These are phyloP conservation scores for Cydia amplana DNA, from an alignment of 1,140 invertebrate genomes.

Conservation along the genomic window DNA sequence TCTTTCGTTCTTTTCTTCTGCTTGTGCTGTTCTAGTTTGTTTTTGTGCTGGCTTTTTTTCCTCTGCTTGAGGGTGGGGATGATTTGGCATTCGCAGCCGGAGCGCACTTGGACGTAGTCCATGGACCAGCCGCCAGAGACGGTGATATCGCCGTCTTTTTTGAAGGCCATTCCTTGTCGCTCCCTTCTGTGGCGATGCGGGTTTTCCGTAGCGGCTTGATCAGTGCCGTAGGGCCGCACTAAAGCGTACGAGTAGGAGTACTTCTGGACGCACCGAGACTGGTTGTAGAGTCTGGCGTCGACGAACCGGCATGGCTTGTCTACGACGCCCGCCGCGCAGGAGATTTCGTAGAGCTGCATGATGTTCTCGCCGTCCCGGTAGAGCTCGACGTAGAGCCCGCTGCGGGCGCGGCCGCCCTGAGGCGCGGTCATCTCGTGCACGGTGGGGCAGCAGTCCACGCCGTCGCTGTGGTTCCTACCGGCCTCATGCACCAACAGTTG, in stretches of 20 bases:
- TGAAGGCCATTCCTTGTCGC: slow-evolving; percentile 41
- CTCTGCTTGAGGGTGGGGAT: slow-evolving; percentile 62
- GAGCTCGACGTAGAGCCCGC: slow-evolving; percentile 87
- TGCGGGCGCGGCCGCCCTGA: slow-evolving; percentile 86
- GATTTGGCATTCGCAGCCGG: slow-evolving; percentile 90
- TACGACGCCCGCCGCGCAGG: slow-evolving; percentile 85
- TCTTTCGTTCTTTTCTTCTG: slow-evolving; percentile 60
- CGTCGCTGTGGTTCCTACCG: slow-evolving; percentile 72
- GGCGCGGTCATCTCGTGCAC: slow-evolving; percentile 88
- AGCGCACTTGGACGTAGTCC: slow-evolving; percentile 90
- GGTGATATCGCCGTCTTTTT: slow-evolving; percentile 64
- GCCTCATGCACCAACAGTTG: slow-evolving; percentile 81
- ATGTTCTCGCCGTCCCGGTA: slow-evolving; percentile 84
- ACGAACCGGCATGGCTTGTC: slow-evolving; percentile 88
- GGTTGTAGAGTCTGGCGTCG: slow-evolving; percentile 83
- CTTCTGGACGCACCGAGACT: slow-evolving; percentile 89
- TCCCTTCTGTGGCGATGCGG: slow-evolving; percentile 74
- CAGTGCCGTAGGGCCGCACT: slow-evolving; percentile 78
- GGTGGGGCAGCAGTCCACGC: slow-evolving; percentile 90
- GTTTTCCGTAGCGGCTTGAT: slow-evolving; percentile 74
- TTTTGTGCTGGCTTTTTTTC: slow-evolving; percentile 47
- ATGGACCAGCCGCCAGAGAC: slow-evolving; percentile 84
- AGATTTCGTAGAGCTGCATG: slow-evolving; percentile 88
- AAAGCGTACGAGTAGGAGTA: slow-evolving; percentile 93
- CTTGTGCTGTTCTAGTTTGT: slow-evolving; percentile 55